Conservation (phyloP, 2,888 invertebrate species). For the Drosophila maculinotata region DNA sequence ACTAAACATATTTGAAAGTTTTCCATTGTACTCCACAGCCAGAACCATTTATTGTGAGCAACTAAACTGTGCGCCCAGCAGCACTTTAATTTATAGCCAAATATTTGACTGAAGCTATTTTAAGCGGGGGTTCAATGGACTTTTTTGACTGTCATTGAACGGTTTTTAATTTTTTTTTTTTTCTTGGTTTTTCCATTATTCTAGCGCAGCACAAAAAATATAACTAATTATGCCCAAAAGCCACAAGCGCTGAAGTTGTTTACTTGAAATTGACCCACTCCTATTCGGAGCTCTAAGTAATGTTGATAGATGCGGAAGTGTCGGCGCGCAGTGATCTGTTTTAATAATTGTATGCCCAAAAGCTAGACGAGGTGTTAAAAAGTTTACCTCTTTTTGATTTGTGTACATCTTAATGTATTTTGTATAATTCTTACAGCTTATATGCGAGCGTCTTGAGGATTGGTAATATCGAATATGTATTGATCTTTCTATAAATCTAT, state of each 20-base stretch:
- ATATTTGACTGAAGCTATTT: slow-evolving; percentile 20
- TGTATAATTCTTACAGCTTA: no score
- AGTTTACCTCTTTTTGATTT: background rate
- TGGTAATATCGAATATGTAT: no score
- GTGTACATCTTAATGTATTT: background rate
- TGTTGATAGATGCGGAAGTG: slow-evolving; percentile 43
- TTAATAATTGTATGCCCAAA: background rate
- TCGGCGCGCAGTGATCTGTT: background rate
- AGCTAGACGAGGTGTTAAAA: background rate
- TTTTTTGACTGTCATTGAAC: slow-evolving; percentile 63
- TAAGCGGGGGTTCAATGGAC: slow-evolving; percentile 52
- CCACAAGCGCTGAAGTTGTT: slow-evolving; percentile 40
- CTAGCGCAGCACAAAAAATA: slow-evolving; percentile 25
- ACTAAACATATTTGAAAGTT: slow-evolving; percentile 33
- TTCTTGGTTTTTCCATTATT: slow-evolving; percentile 17
- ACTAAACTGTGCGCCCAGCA: slow-evolving; percentile 42
- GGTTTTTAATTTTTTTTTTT: background rate
- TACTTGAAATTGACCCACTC: slow-evolving; percentile 65
- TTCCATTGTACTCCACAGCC: slow-evolving; percentile 45
- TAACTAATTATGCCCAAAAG: slow-evolving; percentile 50
- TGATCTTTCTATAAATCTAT: no score
- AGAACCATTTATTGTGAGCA: slow-evolving; percentile 24
- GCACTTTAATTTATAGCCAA: slow-evolving; percentile 64
- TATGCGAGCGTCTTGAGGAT: no score
- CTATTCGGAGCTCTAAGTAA: slow-evolving; percentile 14